Conservation (phyloP, 1,140 invertebrate genomes). For the Glossosoma conforme region DNA sequence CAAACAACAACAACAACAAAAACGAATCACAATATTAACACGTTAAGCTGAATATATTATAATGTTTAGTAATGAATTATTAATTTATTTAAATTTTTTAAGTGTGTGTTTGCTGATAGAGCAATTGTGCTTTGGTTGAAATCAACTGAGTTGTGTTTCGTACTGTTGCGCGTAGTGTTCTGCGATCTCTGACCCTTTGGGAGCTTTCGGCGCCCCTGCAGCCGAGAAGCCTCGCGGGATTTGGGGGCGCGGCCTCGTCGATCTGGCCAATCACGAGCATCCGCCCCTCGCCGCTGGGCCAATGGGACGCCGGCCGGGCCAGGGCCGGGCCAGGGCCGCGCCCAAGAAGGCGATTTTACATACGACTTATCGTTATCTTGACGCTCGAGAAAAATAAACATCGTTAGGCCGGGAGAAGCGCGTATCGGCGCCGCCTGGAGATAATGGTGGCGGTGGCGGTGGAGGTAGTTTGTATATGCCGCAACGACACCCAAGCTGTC, state of each 20-base stretch:
- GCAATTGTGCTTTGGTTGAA: no score
- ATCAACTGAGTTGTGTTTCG: no score
- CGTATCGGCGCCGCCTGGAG: slow-evolving; percentile 24
- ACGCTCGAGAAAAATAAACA: slow-evolving; percentile 30
- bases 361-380: slow-evolving; percentile 26
- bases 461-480: no score
- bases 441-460: slow-evolving; percentile 25
- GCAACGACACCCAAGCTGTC: no score
- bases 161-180: no score
- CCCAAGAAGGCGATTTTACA: slow-evolving; percentile 1
- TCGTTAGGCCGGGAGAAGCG: slow-evolving; percentile 26
- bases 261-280: slow-evolving; percentile 26
- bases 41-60: no score
- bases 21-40: no score
- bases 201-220: neutral
- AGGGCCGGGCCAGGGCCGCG: slow-evolving; percentile 1
- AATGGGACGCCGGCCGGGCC: neutral
- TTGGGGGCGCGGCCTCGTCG: slow-evolving; percentile 34
- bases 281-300: neutral
- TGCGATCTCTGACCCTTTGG: slow-evolving; percentile 10
- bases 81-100: no score
- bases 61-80: no score
- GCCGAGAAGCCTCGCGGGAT: slow-evolving; percentile 29
- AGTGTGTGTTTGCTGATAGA: no score
- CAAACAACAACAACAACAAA: no score